Conservation (phyloP, 2,113 vertebrate genomes). For the Podarcis cretensis region DNA sequence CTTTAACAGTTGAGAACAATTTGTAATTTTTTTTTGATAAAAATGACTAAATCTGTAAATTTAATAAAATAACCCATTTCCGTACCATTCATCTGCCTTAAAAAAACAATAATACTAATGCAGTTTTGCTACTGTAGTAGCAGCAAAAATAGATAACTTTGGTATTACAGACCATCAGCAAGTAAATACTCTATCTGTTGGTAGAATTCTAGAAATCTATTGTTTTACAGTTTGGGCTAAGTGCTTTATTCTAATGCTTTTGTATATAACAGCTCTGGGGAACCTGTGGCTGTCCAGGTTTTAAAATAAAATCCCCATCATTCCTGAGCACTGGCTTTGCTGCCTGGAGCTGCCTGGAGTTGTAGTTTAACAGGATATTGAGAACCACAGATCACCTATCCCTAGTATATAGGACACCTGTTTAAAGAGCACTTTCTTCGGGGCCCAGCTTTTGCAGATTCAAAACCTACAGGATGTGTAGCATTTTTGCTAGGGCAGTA, state of each 20-base stretch:
- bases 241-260: not conserved
- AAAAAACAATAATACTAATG: not conserved
- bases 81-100: not conserved
- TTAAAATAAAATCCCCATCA: too few relatives aligned
- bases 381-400: too few relatives aligned
- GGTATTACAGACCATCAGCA: not conserved
- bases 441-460: not conserved
- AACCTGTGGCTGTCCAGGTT: too few relatives aligned
- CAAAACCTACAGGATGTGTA: conserved; percentile 29
- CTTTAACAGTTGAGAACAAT: not conserved
- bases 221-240: not conserved
- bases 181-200: not conserved
- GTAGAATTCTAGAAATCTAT: not conserved
- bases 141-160: not conserved
- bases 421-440: too few relatives aligned
- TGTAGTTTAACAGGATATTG: too few relatives aligned
- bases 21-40: not conserved
- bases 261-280: too few relatives aligned
- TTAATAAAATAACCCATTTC: not conserved
- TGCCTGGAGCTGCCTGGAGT: too few relatives aligned
- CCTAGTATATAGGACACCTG: not conserved
- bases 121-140: not conserved
- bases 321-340: too few relatives aligned
- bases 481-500: conserved; percentile 36
- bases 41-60: not conserved